Evolutionary conservation across 2,113 vertebrate species (phyloP).

Genomic region (Ascaphus truei): DNA sequence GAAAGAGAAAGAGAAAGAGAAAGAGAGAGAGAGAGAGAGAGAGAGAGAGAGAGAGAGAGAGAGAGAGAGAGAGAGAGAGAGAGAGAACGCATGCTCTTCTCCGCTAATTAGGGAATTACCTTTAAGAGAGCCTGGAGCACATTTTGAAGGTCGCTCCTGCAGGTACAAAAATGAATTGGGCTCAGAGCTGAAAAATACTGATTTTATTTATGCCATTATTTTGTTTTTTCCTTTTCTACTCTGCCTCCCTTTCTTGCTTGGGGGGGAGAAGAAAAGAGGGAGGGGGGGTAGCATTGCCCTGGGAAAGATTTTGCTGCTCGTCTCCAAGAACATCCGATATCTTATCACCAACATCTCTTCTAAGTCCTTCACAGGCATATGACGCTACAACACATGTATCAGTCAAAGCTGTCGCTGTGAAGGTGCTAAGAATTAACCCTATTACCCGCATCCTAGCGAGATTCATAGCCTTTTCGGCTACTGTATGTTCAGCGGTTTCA

Average conservation of each 20-base stretch:
- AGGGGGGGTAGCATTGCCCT: no score
- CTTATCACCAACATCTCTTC: not conserved
- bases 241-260: no score
- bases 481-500: no score
- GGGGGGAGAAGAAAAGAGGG: no score
- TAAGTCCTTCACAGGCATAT: not conserved
- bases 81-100: constrained; percentile 3
- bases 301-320: not conserved
- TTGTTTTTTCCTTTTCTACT: no score
- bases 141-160: constrained; percentile 37
- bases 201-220: not conserved
- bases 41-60: no score
- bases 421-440: not conserved
- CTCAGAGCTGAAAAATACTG: not conserved
- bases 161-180: constrained; percentile 36
- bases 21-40: no score
- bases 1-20: no score
- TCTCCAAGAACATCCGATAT: not conserved
- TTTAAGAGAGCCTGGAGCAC: constrained; percentile 37
- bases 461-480: not conserved
- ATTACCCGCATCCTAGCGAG: not conserved
- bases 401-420: not conserved
- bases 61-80: no score
- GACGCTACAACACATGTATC: not conserved
- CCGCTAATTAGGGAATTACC: constrained; percentile 34